phyloP scores from a whole-genome alignment of 1,140 invertebrate genomes.

The Chironomus striatipennis region DNA sequence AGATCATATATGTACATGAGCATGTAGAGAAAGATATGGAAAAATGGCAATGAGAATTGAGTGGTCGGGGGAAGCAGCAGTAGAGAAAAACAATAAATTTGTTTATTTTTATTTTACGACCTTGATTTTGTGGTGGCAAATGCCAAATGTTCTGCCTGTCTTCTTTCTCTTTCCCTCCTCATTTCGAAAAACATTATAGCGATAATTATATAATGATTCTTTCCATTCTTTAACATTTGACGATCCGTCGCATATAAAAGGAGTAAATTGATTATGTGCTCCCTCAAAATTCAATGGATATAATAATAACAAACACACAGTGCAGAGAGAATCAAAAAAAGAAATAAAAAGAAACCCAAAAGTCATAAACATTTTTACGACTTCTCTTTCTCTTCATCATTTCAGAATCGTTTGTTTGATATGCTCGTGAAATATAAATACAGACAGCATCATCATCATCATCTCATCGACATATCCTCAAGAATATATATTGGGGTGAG shows the following conservation, averaged over 20 bases:
- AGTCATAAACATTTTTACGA: slow-evolving; percentile 23
- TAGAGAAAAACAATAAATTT: slow-evolving; percentile 14
- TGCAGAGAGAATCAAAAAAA: background rate
- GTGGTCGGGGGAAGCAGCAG: background rate
- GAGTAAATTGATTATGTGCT: slow-evolving; percentile 22
- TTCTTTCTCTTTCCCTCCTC: background rate
- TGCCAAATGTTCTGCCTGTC: background rate
- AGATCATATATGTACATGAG: no score
- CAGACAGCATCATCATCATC: slow-evolving; percentile 3
- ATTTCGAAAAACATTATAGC: background rate
- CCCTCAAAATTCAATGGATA: background rate
- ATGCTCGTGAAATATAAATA: slow-evolving; percentile 15
- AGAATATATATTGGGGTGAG: background rate
- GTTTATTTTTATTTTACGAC: slow-evolving; percentile 20
- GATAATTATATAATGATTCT: slow-evolving; percentile 17
- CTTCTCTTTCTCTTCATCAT: background rate
- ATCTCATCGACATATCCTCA: background rate
- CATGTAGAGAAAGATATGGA: no score
- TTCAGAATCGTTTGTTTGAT: background rate
- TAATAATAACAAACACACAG: background rate
- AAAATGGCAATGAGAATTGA: background rate
- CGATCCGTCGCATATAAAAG: slow-evolving; percentile 10
- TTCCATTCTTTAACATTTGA: background rate
- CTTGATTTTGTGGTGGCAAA: slow-evolving; percentile 22
- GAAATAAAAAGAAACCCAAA: background rate